A percentile compares a stretch with the other conserved stretches of the same genome.
Conservation (phyloP, 2,113 vertebrate species). For the Macaca fascicularis region T2T-MFA8v1.1 NC_088390.1:65596501-65597000, state of each 20-base stretch:
- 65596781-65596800: not conserved
- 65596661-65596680: not conserved
- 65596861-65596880: not conserved
- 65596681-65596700: not conserved
- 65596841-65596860: too few species aligned
- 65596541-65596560: not conserved
- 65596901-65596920: not conserved
- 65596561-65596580: not conserved
- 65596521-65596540: not conserved
- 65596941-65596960: not conserved
- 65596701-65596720: not conserved
- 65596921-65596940: not conserved
- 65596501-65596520: not conserved
- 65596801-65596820: not conserved
- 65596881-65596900: not conserved
- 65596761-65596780: not conserved
- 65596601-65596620: slow-evolving; percentile 5
- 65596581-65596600: not conserved
- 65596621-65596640: not conserved
- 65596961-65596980: not conserved
- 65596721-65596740: not conserved
- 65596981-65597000: not conserved
- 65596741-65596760: not conserved
- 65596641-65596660: not conserved
- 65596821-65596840: not conserved